A percentile compares a stretch with the other conserved stretches of the same genome.
Conservation (phyloP, 92 coral and sea anemone species). For the Heteractis magnifica region DNA sequence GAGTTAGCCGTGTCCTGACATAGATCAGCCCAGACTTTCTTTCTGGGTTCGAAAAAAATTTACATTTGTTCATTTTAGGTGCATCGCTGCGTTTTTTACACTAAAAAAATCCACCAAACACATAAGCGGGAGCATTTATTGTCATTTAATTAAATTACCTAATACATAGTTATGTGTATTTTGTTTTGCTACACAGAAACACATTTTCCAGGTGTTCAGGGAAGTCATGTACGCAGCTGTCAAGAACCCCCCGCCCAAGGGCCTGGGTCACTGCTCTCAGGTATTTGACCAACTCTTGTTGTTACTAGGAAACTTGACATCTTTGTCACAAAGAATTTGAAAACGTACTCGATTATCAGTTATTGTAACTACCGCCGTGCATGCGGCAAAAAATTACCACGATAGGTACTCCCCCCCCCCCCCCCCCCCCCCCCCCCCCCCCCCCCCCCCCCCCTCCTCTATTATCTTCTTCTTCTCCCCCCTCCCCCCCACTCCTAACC, state of each 20-base stretch:
- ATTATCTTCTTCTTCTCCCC: too few relatives aligned
- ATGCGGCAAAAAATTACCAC: too few relatives aligned
- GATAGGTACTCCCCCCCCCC: neutral
- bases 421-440: neutral
- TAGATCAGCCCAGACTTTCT: too few relatives aligned
- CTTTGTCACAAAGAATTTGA: neutral
- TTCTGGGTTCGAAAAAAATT: too few relatives aligned
- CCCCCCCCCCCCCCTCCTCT: too few relatives aligned
- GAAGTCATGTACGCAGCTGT: conserved; percentile 79
- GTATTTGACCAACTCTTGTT: conserved; percentile 12
- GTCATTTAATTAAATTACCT: neutral
- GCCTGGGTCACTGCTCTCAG: conserved; percentile 74
- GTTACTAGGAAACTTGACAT: neutral
- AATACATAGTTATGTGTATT: neutral
- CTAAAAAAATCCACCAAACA: too few relatives aligned
- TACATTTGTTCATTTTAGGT: too few relatives aligned
- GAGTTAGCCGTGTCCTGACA: too few relatives aligned
- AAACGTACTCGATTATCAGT: neutral
- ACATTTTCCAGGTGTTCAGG: conserved; percentile 65
- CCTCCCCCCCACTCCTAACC: too few relatives aligned
- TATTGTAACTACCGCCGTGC: too few relatives aligned
- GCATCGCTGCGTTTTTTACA: too few relatives aligned
- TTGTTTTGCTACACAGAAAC: conserved; percentile 34
- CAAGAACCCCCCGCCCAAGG: conserved; percentile 76
- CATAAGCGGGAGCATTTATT: neutral